Base-by-base conservation (phyloP, 2,888 invertebrate genomes). In the Laspeyria flexula region DNA sequence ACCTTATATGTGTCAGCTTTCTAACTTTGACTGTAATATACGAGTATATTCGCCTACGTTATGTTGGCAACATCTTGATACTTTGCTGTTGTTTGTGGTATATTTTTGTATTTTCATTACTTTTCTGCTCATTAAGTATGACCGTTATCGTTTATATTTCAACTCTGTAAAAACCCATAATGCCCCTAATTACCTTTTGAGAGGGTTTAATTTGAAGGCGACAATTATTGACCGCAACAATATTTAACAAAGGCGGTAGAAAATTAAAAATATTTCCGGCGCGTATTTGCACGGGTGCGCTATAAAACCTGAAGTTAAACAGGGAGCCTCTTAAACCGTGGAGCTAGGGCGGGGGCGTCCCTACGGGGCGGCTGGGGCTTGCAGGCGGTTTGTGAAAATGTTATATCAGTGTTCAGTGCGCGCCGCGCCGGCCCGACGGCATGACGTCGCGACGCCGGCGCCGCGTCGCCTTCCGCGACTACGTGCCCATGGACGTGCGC, bases 391-490 rank as follows among this genome's bases (percentile, higher is more conserved):
- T 44, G 23, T 42, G 42, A 34, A 38, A 42, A 31, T 43, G 46
- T 56, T 56, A 47, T 75, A 59, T 31, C 25, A 25, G 30, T 5
- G 5, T 5, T 69, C 82, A 88, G 89, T 88, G 73, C 79, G 81
- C 83, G 84, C 71, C 79, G 81, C 84, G 90, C 73, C 80, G 78
- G 73, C 67, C 79, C 71, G 70, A 58, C 78, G 85, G 66, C 67
- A 86, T 81, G 83, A 79, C 88, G 90, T 90, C 90, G 79, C 88
- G 90, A 45, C 88, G 88, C 58, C 86, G 88, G 55, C 88, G 89
- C 58, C 90, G 89, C 79, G 90, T 90, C 79, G 88, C 84, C 44
- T 90, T 90, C 51, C 86, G 89, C 83, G 90, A 92, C 77, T 92
- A 92, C 77, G 77, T 88, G 68, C 90, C 87, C 29, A 86, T 92